Base-by-base conservation (phyloP, 2,113 vertebrate genomes). In the Phainopepla nitens region DNA sequence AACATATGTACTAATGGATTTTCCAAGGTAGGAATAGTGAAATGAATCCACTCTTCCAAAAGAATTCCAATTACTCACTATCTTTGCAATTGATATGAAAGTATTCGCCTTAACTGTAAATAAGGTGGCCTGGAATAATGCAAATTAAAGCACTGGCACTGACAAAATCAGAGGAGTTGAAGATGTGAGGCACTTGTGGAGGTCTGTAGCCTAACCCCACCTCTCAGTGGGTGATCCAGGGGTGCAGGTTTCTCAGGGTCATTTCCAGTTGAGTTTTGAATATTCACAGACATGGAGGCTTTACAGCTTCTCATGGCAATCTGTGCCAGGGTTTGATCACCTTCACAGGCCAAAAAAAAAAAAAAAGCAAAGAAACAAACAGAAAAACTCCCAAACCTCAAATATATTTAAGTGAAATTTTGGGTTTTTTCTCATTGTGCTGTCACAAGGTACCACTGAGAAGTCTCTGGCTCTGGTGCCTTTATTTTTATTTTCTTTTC, bases 171-270 rank as follows among this genome's bases (percentile, higher is more conserved):
- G 24, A 68, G 7, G 31, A 36, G 9, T 10, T 68, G 15, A 33
- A 22, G 33, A 31, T 33, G 4, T 17, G 39, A 53, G 16, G 22
- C 22, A 29, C 6, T 65, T 66, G 2, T 18, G 24, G 14, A 47
- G 4, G 15, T 57, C 27, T 44, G 5, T 15, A 23, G 6, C 35
- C 13, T 20, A 75, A 42, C 5, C 2, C 7, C 2, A 7, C 2
- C 15, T 61, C 28, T 41, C 7, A 27, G 3, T 17, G 51, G 23
- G 39, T 27, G 5, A 53, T 24, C 24, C 53, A 57, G 8, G 8
- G 8, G 0, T 6, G 0, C 11, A 57, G 15, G 15, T n/a, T 79
- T 80, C 41, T 49, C 7, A 8, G 11, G 16, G 5, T 9, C 7
- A 6, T 33, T 9, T 33, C 29, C 23, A 45, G 15, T 1, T 39